These are phyloP conservation scores for Aphaenogaster floridana DNA, from an alignment of 1,140 invertebrate species.

Conservation along the genomic window DNA sequence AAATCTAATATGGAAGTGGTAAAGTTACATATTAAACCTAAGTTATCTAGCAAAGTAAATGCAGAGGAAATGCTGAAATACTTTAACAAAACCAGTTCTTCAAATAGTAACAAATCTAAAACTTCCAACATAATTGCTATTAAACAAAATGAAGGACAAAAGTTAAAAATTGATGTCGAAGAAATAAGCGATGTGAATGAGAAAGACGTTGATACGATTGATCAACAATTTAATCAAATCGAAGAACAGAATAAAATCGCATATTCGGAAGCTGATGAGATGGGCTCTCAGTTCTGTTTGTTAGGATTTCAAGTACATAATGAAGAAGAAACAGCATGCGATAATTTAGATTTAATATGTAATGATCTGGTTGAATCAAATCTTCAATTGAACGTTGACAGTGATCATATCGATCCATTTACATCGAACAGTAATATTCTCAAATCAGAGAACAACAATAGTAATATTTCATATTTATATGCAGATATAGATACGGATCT, in stretches of 20 bases:
- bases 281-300: conserved; percentile 17
- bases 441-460: background rate
- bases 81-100: conserved; percentile 70
- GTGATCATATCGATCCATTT: background rate
- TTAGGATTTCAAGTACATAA: background rate
- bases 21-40: conserved; percentile 79
- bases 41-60: conserved; percentile 80
- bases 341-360: conserved; percentile 1
- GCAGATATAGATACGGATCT: background rate
- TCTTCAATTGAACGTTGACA: background rate
- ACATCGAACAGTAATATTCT: background rate
- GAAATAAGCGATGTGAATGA: conserved; percentile 20
- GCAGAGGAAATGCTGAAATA: conserved; percentile 83
- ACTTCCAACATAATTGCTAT: background rate
- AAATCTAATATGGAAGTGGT: conserved; percentile 61
- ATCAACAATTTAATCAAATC: conserved; percentile 60
- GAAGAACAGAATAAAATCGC: conserved; percentile 29
- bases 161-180: background rate
- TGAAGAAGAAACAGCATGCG: background rate
- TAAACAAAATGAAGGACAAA: background rate
- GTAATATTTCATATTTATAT: background rate
- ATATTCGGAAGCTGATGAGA: background rate
- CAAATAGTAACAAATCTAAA: conserved; percentile 23
- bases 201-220: conserved; percentile 37
- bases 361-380: background rate